Evolutionary conservation across 1,140 invertebrate species (phyloP).

Genomic region (Anadara kagoshimensis): DNA sequence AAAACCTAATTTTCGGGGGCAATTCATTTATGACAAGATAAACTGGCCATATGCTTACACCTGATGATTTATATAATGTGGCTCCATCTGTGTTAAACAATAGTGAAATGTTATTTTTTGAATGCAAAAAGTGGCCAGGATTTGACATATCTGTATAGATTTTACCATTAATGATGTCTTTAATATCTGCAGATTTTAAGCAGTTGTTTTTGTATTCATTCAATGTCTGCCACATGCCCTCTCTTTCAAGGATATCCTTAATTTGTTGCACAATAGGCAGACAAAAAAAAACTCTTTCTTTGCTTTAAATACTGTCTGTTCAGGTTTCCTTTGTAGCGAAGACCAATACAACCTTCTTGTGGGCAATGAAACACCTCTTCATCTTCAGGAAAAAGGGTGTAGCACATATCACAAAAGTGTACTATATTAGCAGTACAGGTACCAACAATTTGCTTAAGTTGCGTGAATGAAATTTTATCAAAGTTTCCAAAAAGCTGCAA

Average conservation of each 20-base stretch:
- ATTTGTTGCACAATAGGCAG: not conserved
- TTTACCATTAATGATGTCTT: slow-evolving; percentile 11
- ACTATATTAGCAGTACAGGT: not conserved
- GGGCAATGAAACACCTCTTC: not conserved
- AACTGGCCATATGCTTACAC: not conserved
- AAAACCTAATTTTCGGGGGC: slow-evolving; percentile 11
- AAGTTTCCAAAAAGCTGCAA: slow-evolving; percentile 3
- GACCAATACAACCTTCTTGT: slow-evolving; percentile 3
- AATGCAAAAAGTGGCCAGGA: slow-evolving; percentile 10
- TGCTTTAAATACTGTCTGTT: not conserved
- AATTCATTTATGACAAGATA: not conserved
- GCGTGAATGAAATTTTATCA: slow-evolving; percentile 2
- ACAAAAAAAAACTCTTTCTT: not conserved
- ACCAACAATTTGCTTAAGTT: slow-evolving; percentile 5
- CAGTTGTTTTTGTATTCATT: not conserved
- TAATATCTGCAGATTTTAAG: not conserved
- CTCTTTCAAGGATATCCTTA: slow-evolving; percentile 4
- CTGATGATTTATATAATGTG: not conserved
- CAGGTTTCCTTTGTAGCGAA: slow-evolving; percentile 2
- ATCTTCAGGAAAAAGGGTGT: slow-evolving; percentile 10
- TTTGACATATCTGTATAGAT: slow-evolving; percentile 10
- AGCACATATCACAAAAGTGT: slow-evolving; percentile 8
- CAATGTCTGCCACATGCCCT: slow-evolving; percentile 8
- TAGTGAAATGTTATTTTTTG: not conserved
- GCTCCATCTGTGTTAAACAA: not conserved